Evolutionary conservation across 53 echinoderm and acorn worm genomes (phyloP), one percentile per base, ranked within the genome.

Genomic region (Stichopus horrens): DNA sequence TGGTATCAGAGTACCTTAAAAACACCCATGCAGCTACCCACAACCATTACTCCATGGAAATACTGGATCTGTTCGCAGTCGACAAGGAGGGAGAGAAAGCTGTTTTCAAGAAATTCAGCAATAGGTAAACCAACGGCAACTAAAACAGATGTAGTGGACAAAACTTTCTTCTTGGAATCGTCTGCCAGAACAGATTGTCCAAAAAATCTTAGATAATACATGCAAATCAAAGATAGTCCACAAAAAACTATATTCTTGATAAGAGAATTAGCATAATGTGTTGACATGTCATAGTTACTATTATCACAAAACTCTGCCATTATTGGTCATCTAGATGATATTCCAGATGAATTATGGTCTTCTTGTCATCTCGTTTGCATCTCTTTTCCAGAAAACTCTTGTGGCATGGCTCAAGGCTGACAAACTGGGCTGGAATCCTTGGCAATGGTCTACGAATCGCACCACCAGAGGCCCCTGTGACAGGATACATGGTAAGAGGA

Each of bases 381-480:
- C 7, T 73, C 19, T 21, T 75, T 76, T 60, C 18, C 74, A 97
- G 97, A 71, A 93, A 96, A 93, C 76, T 98, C 10, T 83, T 98
- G 58, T 98, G 98, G 98, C 98, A 98, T 57, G 98, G 98, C 9
- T 98, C 98, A 65, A 91, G 98, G n/a, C 74, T 95, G 53, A 98
- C 95, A 1, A 98, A 98, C 91, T 93, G 93, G 93, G 95, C 95
- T 23, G 98, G 98, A 77, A 98, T 98, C 78, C 83, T 98, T 71
- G 95, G 98, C 13, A 94, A 95, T 52, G 98, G 98, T 5, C 78
- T 98, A 63, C 93, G 95, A 54, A 98, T 98, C 53, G 98, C 98
- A 55, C 98, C 98, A 65, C 98, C 98, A n/a, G 98, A 98, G 76
- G 98, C 98, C 21, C 98, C 98, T 54, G 98, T 98, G 52, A 98